phyloP scores from a whole-genome alignment of 2,113 vertebrate genomes.

The Pteropus alecto region DNA sequence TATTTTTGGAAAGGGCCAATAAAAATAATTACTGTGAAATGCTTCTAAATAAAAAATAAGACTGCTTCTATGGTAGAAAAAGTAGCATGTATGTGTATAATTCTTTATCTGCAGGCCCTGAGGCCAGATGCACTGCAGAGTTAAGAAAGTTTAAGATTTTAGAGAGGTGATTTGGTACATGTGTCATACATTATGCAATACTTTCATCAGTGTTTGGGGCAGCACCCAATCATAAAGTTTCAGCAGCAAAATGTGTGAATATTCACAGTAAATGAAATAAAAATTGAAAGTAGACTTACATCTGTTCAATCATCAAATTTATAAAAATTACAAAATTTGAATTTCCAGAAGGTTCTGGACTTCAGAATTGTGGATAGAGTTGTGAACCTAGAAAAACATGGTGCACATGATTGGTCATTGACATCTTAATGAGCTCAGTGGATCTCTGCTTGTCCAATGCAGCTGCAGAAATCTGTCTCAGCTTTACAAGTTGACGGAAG shows the following conservation, averaged over 20 bases:
- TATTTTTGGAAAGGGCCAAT: neutral
- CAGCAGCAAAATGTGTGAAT: neutral
- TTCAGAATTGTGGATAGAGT: neutral
- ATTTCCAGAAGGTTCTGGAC: slow-evolving; percentile 20
- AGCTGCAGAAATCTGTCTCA: slow-evolving; percentile 63
- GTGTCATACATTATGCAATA: neutral
- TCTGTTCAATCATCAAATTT: neutral
- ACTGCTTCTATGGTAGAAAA: neutral
- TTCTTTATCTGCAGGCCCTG: neutral
- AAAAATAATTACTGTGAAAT: neutral
- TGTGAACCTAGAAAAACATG: neutral
- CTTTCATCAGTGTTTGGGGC: neutral
- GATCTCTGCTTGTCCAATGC: slow-evolving; percentile 7
- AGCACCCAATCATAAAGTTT: neutral
- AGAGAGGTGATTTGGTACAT: neutral
- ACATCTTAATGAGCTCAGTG: slow-evolving; percentile 55
- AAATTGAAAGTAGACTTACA: neutral
- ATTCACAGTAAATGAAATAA: slow-evolving; percentile 30
- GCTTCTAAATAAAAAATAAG: neutral
- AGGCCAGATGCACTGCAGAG: neutral
- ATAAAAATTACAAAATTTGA: neutral
- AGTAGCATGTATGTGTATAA: no score
- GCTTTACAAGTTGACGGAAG: slow-evolving; percentile 70
- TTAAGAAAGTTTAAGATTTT: neutral
- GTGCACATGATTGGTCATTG: slow-evolving; percentile 16